Percentiles rank a stretch among this genome's conserved stretches.
Evolutionary conservation across 92 coral and sea anemone species (phyloP).

Genomic region (Zoanthus solanderi): DNA sequence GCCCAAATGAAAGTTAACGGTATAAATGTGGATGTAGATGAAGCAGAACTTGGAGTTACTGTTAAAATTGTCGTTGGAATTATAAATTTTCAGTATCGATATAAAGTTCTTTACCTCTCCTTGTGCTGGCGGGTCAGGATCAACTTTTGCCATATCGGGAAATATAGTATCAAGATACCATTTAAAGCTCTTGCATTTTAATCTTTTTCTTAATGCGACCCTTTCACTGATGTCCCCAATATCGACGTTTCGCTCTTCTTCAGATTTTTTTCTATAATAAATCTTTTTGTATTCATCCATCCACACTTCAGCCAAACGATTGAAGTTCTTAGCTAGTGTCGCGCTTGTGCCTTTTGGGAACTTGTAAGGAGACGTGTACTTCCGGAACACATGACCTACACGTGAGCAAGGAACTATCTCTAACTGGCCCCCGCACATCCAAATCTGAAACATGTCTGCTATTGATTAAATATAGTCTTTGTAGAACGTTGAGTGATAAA

Average conservation of each 20-base stretch:
- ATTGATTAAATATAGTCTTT: neutral
- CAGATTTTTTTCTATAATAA: conserved; percentile 84
- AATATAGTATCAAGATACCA: conserved; percentile 85
- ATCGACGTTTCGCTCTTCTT: conserved; percentile 73
- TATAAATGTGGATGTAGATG: too few relatives aligned
- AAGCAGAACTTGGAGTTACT: too few relatives aligned
- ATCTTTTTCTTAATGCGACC: conserved; percentile 74
- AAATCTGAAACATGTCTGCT: conserved; percentile 55
- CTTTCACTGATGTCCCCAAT: conserved; percentile 90
- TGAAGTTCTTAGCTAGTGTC: conserved; percentile 88
- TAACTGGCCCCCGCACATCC: conserved; percentile 92
- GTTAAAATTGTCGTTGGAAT: too few relatives aligned
- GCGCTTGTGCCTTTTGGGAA: conserved; percentile 82
- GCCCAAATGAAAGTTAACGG: too few relatives aligned
- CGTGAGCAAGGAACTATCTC: conserved; percentile 79
- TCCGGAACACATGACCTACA: conserved; percentile 94
- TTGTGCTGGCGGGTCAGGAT: conserved; percentile 92
- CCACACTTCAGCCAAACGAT: conserved; percentile 94
- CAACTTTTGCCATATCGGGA: conserved; percentile 84
- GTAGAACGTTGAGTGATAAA: neutral
- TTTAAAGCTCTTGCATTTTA: conserved; percentile 79
- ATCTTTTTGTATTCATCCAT: conserved; percentile 83
- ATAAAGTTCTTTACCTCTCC: conserved; percentile 79
- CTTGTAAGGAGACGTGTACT: conserved; percentile 88
- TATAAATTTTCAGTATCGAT: neutral